Base-by-base conservation (phyloP, 1,140 invertebrate genomes). In the Apis florea region DNA sequence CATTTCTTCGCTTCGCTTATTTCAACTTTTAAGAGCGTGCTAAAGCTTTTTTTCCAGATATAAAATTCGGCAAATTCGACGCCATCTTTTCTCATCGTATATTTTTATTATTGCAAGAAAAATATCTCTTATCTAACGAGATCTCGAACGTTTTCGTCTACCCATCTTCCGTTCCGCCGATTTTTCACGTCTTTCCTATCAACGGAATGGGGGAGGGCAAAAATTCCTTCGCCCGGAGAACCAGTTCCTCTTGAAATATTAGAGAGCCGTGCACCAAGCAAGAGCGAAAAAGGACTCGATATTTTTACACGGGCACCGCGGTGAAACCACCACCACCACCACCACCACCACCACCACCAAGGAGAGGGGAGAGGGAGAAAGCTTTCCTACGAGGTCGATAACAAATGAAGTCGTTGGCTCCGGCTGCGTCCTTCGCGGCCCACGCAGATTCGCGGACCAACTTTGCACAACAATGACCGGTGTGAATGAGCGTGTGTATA, bases 341-440 rank as follows among this genome's bases (percentile, higher is more conserved):
- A n/a, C n/a, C n/a, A n/a, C n/a, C n/a, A n/a, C n/a, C n/a, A n/a
- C n/a, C n/a, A n/a, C n/a, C n/a, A n/a, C n/a, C n/a, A n/a, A n/a
- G n/a, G n/a, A n/a, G n/a, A n/a, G n/a, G n/a, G n/a, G n/a, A n/a
- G n/a, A n/a, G n/a, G n/a, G n/a, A n/a, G n/a, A n/a, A n/a, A n/a
- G n/a, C 53, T 72, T 59, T 75, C 71, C 76, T 77, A 83, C 56
- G 76, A 83, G 51, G 54, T 40, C 81, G 81, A 83, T 83, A 83
- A 83, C 67, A 53, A 79, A 83, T 58, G 76, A 72, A 83, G 81
- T 73, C 82, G 69, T 83, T 83, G 82, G 31, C 76, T 68, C 82
- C 24, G 76, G 40, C 61, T 26, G 51, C 81, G 81, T 83, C 81
- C 81, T 83, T 83, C 81, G 81, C 67, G 81, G 69, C 81, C 81